Evolutionary conservation across 2,888 invertebrate genomes (phyloP).

Genomic region (Lepidocyrtinus sp.): DNA sequence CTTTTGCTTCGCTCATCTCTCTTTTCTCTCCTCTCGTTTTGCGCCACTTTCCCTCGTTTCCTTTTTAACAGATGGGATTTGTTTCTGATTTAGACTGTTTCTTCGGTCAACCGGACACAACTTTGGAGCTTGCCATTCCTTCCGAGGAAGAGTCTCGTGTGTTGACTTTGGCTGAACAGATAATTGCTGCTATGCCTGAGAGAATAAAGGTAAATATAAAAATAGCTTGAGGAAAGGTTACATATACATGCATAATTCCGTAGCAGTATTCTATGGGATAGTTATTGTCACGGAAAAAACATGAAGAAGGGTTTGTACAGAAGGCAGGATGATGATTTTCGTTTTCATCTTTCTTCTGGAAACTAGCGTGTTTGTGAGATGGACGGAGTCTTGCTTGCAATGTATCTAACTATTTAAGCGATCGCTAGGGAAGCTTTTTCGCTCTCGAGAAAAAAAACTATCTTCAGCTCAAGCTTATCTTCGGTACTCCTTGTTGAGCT

Average conservation of each 20-base stretch:
- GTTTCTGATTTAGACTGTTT: constrained; percentile 67
- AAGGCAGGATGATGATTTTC: too few relatives aligned
- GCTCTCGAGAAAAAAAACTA: neutral
- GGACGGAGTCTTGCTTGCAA: neutral
- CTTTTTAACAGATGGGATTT: constrained; percentile 54
- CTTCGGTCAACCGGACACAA: constrained; percentile 69
- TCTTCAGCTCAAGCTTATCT: neutral
- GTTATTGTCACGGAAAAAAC: neutral
- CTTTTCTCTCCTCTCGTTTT: constrained; percentile 13
- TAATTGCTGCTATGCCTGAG: constrained; percentile 98
- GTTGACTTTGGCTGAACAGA: constrained; percentile 95
- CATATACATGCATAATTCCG: neutral
- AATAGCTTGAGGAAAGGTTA: neutral
- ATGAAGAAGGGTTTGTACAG: too few relatives aligned
- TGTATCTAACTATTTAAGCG: neutral
- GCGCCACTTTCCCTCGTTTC: neutral
- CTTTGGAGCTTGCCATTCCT: constrained; percentile 71
- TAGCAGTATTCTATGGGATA: neutral
- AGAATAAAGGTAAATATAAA: constrained; percentile 85
- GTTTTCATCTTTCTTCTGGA: neutral
- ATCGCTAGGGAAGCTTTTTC: neutral
- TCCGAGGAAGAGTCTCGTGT: constrained; percentile 95
- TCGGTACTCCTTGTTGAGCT: constrained; percentile 1
- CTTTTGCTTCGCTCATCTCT: constrained; percentile 25
- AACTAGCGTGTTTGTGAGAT: neutral